These are phyloP conservation scores for Hypotaenidia okinawae DNA, from an alignment of 2,797 vertebrate genomes.

Conservation along the genomic window DNA sequence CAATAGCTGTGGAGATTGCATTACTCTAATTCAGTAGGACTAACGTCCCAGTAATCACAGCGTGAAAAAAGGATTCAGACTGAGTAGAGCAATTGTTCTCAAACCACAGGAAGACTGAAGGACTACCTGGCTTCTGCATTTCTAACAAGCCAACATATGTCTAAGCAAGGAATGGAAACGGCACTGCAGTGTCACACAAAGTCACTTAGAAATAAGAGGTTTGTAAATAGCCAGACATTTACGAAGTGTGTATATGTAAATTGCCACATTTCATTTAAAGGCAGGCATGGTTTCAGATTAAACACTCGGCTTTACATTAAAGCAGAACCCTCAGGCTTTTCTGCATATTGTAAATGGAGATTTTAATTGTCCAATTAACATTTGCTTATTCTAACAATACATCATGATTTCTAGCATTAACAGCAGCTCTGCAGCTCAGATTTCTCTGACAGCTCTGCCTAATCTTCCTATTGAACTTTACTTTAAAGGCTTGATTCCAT, in stretches of 20 bases:
- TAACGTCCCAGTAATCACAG: background rate
- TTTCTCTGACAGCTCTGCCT: constrained; percentile 31
- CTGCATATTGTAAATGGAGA: background rate
- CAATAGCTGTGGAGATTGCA: background rate
- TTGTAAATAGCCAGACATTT: background rate
- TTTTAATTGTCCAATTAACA: constrained; percentile 60
- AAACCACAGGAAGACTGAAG: background rate
- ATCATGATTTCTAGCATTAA: constrained; percentile 27
- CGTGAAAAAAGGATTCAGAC: background rate
- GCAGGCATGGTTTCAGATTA: background rate
- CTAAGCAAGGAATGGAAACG: background rate
- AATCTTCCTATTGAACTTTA: constrained; percentile 28
- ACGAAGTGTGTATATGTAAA: background rate
- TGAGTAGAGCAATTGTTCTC: background rate
- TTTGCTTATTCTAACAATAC: constrained; percentile 27
- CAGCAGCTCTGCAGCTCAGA: background rate
- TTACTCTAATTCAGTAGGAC: background rate
- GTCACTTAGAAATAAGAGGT: background rate
- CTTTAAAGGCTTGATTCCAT: background rate
- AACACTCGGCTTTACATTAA: background rate
- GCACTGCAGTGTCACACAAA: background rate
- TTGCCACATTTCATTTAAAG: background rate
- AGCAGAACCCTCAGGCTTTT: constrained; percentile 15
- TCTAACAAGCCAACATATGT: background rate
- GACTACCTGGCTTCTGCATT: background rate